Evolutionary conservation across 2,888 invertebrate genomes (phyloP).

Genomic region (Andrena flavipes): DNA sequence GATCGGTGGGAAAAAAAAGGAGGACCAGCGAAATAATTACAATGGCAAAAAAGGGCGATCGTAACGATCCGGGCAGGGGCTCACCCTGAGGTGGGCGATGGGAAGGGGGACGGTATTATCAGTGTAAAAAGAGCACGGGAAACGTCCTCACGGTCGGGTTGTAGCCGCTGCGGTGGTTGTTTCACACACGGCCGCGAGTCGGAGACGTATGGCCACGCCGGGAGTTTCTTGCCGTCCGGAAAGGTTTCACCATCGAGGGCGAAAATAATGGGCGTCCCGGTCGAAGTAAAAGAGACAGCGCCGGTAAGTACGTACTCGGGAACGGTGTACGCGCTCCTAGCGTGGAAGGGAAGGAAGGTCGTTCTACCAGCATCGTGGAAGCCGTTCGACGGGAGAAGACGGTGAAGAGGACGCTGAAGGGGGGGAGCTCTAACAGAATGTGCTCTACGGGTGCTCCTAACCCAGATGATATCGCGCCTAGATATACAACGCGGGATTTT

Average conservation of each 20-base stretch:
- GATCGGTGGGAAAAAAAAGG: neutral
- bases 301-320: slow-evolving; percentile 66
- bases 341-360: slow-evolving; percentile 52
- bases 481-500: slow-evolving; percentile 81
- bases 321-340: slow-evolving; percentile 46
- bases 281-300: slow-evolving; percentile 68
- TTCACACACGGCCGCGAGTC: slow-evolving; percentile 49
- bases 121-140: neutral
- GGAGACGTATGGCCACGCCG: slow-evolving; percentile 43
- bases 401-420: neutral
- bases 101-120: slow-evolving; percentile 25
- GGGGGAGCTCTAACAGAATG: slow-evolving; percentile 33
- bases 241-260: slow-evolving; percentile 59
- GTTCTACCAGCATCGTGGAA: slow-evolving; percentile 50
- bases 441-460: slow-evolving; percentile 78
- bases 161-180: slow-evolving; percentile 43
- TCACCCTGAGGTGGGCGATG: neutral
- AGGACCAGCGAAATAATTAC: slow-evolving; percentile 30
- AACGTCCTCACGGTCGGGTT: neutral
- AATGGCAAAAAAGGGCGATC: slow-evolving; percentile 12
- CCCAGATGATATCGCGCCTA: slow-evolving; percentile 82
- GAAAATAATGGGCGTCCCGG: slow-evolving; percentile 68
- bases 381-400: slow-evolving; percentile 35
- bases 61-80: neutral
- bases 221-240: slow-evolving; percentile 49